Percentiles rank a stretch among this genome's conserved stretches.
Evolutionary conservation across 1,140 invertebrate species (phyloP).

Genomic region (Ericerus pela): DNA sequence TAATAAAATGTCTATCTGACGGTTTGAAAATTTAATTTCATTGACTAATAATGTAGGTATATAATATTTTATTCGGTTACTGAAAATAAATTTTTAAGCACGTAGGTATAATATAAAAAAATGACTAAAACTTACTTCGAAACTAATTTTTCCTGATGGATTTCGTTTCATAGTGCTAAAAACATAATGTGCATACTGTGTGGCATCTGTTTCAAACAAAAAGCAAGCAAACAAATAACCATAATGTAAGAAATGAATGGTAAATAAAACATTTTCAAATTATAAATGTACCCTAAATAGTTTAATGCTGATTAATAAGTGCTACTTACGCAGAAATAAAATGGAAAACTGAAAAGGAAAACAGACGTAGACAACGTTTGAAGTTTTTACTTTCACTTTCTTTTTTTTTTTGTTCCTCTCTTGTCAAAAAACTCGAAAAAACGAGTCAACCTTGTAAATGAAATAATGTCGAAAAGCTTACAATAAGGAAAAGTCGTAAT

Average conservation of each 20-base stretch:
- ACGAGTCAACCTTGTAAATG: no score
- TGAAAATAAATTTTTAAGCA: no score
- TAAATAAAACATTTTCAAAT: neutral
- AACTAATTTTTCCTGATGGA: constrained; percentile 69
- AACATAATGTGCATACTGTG: constrained; percentile 78
- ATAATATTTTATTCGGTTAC: no score
- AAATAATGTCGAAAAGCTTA: no score
- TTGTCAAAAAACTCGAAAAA: no score
- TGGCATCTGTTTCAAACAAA: constrained; percentile 54
- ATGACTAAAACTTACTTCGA: constrained; percentile 66
- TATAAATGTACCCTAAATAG: neutral
- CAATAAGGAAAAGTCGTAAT: neutral
- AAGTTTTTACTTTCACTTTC: neutral
- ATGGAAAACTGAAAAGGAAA: neutral
- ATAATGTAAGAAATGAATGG: neutral
- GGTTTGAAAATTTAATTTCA: no score
- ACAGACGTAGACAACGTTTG: neutral
- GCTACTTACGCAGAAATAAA: neutral
- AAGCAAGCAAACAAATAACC: neutral
- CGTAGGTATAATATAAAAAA: no score
- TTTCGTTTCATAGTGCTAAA: constrained; percentile 86
- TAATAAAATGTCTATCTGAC: no score
- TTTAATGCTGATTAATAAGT: neutral
- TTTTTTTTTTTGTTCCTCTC: no score
- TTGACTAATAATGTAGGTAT: no score